Conservation (phyloP, 2,888 invertebrate species). For the Temnothorax unifasciatus region DNA sequence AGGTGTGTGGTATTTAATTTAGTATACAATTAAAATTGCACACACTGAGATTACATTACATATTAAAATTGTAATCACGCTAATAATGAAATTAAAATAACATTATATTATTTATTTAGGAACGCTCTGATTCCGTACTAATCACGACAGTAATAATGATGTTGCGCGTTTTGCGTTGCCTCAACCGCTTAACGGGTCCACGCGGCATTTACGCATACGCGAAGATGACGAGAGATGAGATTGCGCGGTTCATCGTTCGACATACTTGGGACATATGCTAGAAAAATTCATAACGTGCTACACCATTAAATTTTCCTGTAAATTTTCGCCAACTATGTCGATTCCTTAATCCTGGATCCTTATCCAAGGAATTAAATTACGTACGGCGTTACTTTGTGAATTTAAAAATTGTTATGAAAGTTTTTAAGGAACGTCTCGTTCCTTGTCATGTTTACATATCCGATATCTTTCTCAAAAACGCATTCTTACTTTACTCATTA, state of each 20-base stretch:
- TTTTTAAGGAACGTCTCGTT: conserved; percentile 2
- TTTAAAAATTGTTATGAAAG: conserved; percentile 22
- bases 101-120: conserved; percentile 9
- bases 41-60: neutral
- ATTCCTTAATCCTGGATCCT: too few relatives aligned
- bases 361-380: neutral
- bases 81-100: conserved; percentile 2
- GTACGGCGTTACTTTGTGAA: neutral
- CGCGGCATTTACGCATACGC: conserved; percentile 46
- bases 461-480: conserved; percentile 43
- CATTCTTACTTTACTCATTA: conserved; percentile 60
- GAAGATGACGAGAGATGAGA: conserved; percentile 48
- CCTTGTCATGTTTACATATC: neutral
- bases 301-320: neutral
- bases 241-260: conserved; percentile 40
- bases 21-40: neutral
- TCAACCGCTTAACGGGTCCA: conserved; percentile 55
- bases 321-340: neutral
- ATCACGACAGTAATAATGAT: conserved; percentile 49
- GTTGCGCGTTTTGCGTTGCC: conserved; percentile 47
- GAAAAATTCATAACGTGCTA: conserved; percentile 22
- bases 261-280: conserved; percentile 31
- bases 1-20: neutral
- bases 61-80: neutral
- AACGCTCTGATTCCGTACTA: conserved; percentile 1